A percentile compares a stretch with the other conserved stretches of the same genome.
phyloP scores from a whole-genome alignment of 2,797 vertebrate genomes.

The Cirrhinus molitorella region DNA sequence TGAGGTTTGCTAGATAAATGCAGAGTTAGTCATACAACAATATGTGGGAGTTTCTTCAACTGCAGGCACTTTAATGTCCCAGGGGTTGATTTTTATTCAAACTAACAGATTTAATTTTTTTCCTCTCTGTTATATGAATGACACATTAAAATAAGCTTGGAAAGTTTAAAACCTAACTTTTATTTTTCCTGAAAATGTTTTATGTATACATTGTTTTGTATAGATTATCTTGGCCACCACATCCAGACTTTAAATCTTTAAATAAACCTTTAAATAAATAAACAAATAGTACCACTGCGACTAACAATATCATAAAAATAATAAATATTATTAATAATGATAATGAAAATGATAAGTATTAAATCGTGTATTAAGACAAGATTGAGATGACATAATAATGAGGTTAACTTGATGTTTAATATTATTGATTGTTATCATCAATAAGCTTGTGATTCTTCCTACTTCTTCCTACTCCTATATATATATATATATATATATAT shows the following conservation, averaged over 20 bases:
- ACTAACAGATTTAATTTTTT: neutral
- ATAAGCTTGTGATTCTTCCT: too few species aligned
- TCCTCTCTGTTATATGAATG: neutral
- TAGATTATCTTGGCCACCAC: neutral
- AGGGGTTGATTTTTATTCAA: constrained; percentile 25
- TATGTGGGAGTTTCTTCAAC: constrained; percentile 33
- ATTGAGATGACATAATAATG: too few species aligned
- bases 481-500: too few species aligned
- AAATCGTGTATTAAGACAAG: too few species aligned
- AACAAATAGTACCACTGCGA: too few species aligned
- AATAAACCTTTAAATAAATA: too few species aligned
- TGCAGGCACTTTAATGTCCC: constrained; percentile 29
- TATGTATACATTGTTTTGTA: neutral
- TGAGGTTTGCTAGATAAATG: constrained; percentile 41
- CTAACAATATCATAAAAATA: too few species aligned
- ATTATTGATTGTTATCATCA: too few species aligned
- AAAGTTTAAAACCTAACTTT: neutral
- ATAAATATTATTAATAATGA: too few species aligned
- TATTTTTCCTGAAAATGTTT: neutral
- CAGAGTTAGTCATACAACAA: constrained; percentile 14
- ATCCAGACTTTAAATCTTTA: neutral
- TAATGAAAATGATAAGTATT: too few species aligned
- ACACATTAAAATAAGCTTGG: neutral
- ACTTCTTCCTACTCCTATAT: too few species aligned
- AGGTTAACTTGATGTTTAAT: too few species aligned